Evolutionary conservation across 2,113 vertebrate species (phyloP).

Genomic region (Acanthochromis polyacanthus): DNA sequence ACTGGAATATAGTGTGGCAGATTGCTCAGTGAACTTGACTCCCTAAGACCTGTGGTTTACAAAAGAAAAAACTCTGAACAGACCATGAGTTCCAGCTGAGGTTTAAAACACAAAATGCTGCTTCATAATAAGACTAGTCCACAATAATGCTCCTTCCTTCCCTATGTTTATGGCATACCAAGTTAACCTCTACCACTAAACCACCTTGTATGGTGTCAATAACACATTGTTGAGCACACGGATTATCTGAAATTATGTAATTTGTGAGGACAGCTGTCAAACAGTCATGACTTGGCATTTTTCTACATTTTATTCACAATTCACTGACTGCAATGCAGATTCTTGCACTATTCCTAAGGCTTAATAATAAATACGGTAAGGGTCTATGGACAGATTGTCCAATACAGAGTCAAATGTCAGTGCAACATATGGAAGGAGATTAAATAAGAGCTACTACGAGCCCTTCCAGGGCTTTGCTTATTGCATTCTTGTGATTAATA

Average conservation of each 20-base stretch:
- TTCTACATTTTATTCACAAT: slow-evolving; percentile 72
- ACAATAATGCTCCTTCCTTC: slow-evolving; percentile 58
- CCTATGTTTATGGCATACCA: slow-evolving; percentile 58
- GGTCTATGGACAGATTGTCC: slow-evolving; percentile 80
- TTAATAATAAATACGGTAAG: slow-evolving; percentile 81
- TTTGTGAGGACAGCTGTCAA: slow-evolving; percentile 68
- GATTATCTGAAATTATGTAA: slow-evolving; percentile 67
- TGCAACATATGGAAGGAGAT: slow-evolving; percentile 78
- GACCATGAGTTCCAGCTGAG: slow-evolving; percentile 60
- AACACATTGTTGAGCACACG: slow-evolving; percentile 52
- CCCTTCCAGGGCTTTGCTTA: slow-evolving; percentile 80
- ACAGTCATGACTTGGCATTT: slow-evolving; percentile 62
- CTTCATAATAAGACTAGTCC: slow-evolving; percentile 66
- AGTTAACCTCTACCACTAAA: slow-evolving; percentile 49
- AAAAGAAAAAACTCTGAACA: slow-evolving; percentile 69
- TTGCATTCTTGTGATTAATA: slow-evolving; percentile 81
- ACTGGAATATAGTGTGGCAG: slow-evolving; percentile 83
- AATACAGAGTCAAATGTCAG: slow-evolving; percentile 80
- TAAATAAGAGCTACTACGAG: slow-evolving; percentile 78
- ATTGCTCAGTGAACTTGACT: slow-evolving; percentile 80
- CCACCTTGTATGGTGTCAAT: slow-evolving; percentile 41
- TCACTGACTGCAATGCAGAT: slow-evolving; percentile 60
- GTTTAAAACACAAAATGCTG: slow-evolving; percentile 67
- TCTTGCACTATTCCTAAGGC: slow-evolving; percentile 73
- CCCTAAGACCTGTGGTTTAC: slow-evolving; percentile 77